Base-by-base conservation (phyloP, 2,113 vertebrate species). In the Syrrhaptes paradoxus region DNA sequence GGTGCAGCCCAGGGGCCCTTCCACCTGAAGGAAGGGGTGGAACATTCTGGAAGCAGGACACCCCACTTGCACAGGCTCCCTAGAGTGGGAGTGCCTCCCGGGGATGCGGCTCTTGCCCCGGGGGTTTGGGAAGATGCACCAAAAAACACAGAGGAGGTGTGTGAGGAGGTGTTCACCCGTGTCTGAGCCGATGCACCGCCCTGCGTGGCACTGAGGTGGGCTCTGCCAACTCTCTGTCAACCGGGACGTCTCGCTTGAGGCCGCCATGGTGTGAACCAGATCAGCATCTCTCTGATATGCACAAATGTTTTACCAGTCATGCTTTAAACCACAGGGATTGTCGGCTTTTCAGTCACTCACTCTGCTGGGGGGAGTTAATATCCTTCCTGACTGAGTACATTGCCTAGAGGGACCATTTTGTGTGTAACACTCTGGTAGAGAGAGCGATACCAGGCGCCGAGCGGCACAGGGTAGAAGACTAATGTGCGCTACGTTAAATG, bases 231-330 rank as follows among this genome's bases (percentile, higher is more conserved):
- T 0, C n/a, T 73, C 20, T 10, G 43, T 4, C 4, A 0, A 3
- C 26, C 1, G 0, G 9, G 34, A 12, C 9, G 0, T 66, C 81
- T 41, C 3, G 2, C 13, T 6, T 0, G 1, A 65, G 36, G 28
- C 59, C 1, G 0, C 32, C 5, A 0, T 7, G 15, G 21, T 3
- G 2, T 9, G 49, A 63, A 1, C 32, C 12, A 6, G 58, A 17
- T 20, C 26, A 29, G 9, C 0, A 0, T 21, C 21, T 48, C 52
- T 71, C 46, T 38, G 55, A 10, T 16, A 13, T 2, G 68, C 84
- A 75, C 63, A n/a, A 19, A 41, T 11, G 16, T 67, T 45, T 55
- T 8, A 19, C n/a, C 67, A 70, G 82, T 15, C 28, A 0, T 2
- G 65, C 74, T 77, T 14, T 34, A 10, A 77, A 17, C 82, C 6